Evolutionary conservation across 2,888 invertebrate genomes (phyloP).

Genomic region (Lepidonotus clava): DNA sequence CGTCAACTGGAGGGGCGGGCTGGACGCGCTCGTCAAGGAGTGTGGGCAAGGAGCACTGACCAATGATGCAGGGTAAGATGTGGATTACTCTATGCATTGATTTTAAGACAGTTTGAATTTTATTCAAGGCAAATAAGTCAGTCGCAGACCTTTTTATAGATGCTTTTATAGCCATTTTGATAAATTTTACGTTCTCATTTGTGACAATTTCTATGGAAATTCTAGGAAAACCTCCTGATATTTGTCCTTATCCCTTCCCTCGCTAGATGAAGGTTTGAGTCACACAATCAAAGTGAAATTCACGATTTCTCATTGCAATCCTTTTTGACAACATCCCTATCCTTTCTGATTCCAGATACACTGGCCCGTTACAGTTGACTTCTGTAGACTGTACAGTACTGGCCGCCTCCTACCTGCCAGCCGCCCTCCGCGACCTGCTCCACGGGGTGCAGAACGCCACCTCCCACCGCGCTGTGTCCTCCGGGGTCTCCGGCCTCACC

Average conservation of each 20-base stretch:
- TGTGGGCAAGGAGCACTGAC: constrained; percentile 61
- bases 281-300: too few species aligned
- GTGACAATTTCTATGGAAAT: too few species aligned
- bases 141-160: too few species aligned
- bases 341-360: constrained; percentile 35
- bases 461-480: constrained; percentile 68
- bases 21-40: constrained; percentile 69
- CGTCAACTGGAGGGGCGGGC: constrained; percentile 76
- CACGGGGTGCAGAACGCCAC: constrained; percentile 75
- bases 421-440: constrained; percentile 70
- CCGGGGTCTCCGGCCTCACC: constrained; percentile 55
- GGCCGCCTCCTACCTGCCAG: constrained; percentile 68
- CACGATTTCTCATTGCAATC: too few species aligned
- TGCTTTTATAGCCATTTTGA: too few species aligned
- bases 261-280: too few species aligned
- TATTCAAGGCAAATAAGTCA: too few species aligned
- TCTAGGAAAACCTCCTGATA: too few species aligned
- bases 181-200: too few species aligned
- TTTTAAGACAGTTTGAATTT: too few species aligned
- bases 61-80: constrained; percentile 3
- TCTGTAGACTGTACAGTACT: constrained; percentile 69
- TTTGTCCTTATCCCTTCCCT: too few species aligned
- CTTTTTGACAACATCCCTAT: constrained; percentile 19
- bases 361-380: constrained; percentile 68
- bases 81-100: too few species aligned